Evolutionary conservation across 2,113 vertebrate species (phyloP).

Genomic region (Sturnus vulgaris): DNA sequence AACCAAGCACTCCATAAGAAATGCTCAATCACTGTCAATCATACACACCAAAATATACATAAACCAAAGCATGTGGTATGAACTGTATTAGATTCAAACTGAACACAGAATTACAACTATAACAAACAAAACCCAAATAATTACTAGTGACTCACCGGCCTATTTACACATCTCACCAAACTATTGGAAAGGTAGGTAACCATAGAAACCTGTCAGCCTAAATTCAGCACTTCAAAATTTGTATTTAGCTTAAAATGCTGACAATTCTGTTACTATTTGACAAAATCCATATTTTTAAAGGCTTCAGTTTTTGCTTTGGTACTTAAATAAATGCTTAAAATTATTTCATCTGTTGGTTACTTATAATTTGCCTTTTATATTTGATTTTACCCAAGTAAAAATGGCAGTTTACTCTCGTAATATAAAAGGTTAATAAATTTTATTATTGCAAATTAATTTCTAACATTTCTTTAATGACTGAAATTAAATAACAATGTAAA

Average conservation of each 20-base stretch:
- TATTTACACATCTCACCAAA: constrained; percentile 71
- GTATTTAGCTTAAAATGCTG: constrained; percentile 66
- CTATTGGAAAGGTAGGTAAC: constrained; percentile 67
- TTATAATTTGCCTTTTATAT: constrained; percentile 57
- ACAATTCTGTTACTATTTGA: constrained; percentile 58
- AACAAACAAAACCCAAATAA: constrained; percentile 81
- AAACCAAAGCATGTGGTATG: constrained; percentile 73
- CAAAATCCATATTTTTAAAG: constrained; percentile 53
- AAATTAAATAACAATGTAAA: constrained; percentile 58
- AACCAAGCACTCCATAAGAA: constrained; percentile 78
- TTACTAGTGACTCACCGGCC: constrained; percentile 75
- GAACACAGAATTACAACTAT: constrained; percentile 73
- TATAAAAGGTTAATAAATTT: constrained; percentile 42
- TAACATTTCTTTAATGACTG: constrained; percentile 33
- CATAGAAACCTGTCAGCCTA: constrained; percentile 73
- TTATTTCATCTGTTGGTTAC: constrained; percentile 10
- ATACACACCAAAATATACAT: constrained; percentile 77
- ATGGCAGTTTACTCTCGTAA: constrained; percentile 21
- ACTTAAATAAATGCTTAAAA: constrained; percentile 57
- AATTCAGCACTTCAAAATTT: constrained; percentile 68
- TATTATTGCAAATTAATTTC: constrained; percentile 26
- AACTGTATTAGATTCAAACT: constrained; percentile 71
- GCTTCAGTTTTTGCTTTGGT: constrained; percentile 37
- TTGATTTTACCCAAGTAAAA: neutral
- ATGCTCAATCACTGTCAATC: constrained; percentile 88